Evolutionary conservation across 2,113 vertebrate genomes (phyloP).

Genomic region (Calcarius ornatus): DNA sequence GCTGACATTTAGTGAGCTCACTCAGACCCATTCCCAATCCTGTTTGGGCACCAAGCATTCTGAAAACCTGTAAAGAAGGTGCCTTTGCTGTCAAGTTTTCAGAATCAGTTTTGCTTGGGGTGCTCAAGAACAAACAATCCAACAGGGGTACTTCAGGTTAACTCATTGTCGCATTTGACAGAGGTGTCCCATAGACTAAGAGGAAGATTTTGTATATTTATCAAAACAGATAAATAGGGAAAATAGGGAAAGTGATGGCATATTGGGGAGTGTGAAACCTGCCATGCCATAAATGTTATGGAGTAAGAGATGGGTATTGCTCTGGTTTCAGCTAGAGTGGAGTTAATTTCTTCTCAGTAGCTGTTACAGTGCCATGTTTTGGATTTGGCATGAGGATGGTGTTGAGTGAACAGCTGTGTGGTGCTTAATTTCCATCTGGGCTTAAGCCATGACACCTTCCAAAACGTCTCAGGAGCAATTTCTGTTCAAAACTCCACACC

Average conservation of each 20-base stretch:
- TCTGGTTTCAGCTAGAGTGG: background rate
- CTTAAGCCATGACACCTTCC: background rate
- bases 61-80: background rate
- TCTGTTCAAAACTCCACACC: background rate
- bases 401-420: rapidly evolving
- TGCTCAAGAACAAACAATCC: background rate
- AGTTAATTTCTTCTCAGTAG: background rate
- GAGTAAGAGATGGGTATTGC: background rate
- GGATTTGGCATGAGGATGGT: background rate
- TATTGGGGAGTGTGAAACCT: background rate
- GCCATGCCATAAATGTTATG: background rate
- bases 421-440: background rate
- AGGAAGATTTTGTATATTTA: background rate
- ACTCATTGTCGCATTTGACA: background rate
- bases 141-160: background rate
- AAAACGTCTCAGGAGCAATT: background rate
- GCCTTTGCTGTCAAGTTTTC: background rate
- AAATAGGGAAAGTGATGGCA: background rate
- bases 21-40: background rate
- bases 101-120: background rate
- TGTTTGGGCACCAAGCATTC: background rate
- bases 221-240: background rate
- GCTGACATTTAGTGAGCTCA: background rate
- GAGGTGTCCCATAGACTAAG: background rate
- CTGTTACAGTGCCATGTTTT: background rate